phyloP scores from a whole-genome alignment of 2,113 vertebrate genomes.

The Symphodus melops region DNA sequence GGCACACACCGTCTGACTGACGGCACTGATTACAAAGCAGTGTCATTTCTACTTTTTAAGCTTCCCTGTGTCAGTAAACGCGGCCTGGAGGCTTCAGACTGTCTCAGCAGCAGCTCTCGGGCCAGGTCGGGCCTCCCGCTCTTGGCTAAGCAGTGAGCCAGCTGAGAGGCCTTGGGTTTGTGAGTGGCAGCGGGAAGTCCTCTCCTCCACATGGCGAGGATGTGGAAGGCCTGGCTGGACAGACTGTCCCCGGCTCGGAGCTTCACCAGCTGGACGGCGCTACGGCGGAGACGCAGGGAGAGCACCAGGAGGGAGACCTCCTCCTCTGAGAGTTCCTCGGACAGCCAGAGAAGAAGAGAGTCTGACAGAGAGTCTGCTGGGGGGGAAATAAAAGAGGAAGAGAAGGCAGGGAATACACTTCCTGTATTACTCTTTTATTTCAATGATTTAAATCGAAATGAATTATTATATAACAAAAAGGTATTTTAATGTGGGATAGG shows the following conservation, averaged over 20 bases:
- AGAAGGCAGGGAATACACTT: too few relatives aligned
- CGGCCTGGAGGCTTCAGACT: constrained; percentile 23
- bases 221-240: constrained; percentile 84
- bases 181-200: constrained; percentile 79
- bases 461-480: too few relatives aligned
- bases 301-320: constrained; percentile 74
- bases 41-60: background rate
- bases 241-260: constrained; percentile 83
- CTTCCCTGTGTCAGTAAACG: background rate
- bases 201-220: constrained; percentile 88
- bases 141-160: constrained; percentile 84
- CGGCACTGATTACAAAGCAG: background rate
- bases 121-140: constrained; percentile 86
- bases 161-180: constrained; percentile 82
- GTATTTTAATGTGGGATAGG: too few relatives aligned
- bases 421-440: too few relatives aligned
- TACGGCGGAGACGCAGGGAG: constrained; percentile 81
- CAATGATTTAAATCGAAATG: too few relatives aligned
- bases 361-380: constrained; percentile 75
- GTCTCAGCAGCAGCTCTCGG: constrained; percentile 74
- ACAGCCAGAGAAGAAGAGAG: constrained; percentile 76
- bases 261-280: constrained; percentile 86
- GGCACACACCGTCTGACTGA: background rate
- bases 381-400: background rate
- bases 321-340: constrained; percentile 69